These are phyloP conservation scores for Pherbina coryleti DNA, from an alignment of 2,888 invertebrate genomes.

Conservation along the genomic window DNA sequence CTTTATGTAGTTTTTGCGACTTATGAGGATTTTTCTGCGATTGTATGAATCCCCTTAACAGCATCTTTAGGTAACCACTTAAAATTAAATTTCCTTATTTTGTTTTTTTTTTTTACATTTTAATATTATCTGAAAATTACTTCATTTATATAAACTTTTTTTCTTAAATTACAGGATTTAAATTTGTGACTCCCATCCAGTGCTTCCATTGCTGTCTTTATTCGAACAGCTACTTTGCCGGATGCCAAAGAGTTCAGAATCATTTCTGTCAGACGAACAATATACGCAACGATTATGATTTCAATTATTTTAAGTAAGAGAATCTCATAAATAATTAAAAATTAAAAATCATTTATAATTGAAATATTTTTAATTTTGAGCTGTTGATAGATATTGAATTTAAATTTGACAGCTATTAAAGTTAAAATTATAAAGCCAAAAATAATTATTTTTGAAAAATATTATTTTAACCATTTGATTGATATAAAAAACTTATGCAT, in stretches of 20 bases:
- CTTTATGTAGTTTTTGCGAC: too few relatives aligned
- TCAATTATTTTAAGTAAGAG: not conserved
- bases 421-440: not conserved
- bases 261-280: constrained; percentile 44
- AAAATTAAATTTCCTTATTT: too few relatives aligned
- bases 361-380: not conserved
- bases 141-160: too few relatives aligned
- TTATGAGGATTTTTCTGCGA: too few relatives aligned
- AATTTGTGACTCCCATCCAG: constrained; percentile 42
- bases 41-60: too few relatives aligned
- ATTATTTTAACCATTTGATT: too few relatives aligned
- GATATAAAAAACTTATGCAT: too few relatives aligned
- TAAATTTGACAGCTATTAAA: not conserved
- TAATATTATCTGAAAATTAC: too few relatives aligned
- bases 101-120: too few relatives aligned
- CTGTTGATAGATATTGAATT: not conserved
- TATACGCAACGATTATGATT: not conserved
- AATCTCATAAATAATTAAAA: not conserved
- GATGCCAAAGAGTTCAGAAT: constrained; percentile 53
- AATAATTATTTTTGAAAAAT: not conserved
- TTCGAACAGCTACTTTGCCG: constrained; percentile 49
- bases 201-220: constrained; percentile 60
- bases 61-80: too few relatives aligned
- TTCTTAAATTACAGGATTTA: constrained; percentile 45
- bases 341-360: not conserved